These are phyloP conservation scores for Sclerurus mexicanus DNA, from an alignment of 2,113 vertebrate genomes.

Conservation along the genomic window DNA sequence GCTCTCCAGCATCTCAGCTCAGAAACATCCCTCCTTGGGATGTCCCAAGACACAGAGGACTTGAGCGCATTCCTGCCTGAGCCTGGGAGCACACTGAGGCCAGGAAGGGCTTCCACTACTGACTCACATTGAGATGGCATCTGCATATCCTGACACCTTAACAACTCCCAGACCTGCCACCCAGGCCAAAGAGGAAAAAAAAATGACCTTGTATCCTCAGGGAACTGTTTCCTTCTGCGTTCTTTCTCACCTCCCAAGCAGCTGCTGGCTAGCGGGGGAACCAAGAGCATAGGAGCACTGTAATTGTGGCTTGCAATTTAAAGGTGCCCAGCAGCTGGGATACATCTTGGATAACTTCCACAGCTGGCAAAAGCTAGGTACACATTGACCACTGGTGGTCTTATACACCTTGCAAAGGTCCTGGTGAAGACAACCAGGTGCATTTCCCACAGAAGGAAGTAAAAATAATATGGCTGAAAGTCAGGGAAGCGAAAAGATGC, in stretches of 20 bases:
- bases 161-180: not conserved
- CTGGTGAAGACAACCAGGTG: not conserved
- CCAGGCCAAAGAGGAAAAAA: not conserved
- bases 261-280: not conserved
- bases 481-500: not conserved
- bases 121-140: accelerated
- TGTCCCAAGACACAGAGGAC: accelerated
- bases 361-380: not conserved
- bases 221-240: not conserved
- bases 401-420: not conserved
- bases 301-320: not conserved
- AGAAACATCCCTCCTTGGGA: not conserved
- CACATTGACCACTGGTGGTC: not conserved
- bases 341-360: not conserved
- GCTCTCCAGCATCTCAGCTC: not conserved
- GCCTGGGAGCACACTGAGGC: not conserved
- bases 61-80: accelerated
- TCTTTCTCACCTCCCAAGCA: not conserved
- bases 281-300: not conserved
- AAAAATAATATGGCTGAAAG: not conserved
- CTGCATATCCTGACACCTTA: accelerated
- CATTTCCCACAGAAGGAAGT: not conserved
- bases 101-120: not conserved
- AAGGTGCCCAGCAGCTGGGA: not conserved
- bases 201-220: not conserved